A percentile compares a stretch with the other conserved stretches of the same genome.
Conservation (phyloP, 2,113 vertebrate species). For the Meriones unguiculatus region DNA sequence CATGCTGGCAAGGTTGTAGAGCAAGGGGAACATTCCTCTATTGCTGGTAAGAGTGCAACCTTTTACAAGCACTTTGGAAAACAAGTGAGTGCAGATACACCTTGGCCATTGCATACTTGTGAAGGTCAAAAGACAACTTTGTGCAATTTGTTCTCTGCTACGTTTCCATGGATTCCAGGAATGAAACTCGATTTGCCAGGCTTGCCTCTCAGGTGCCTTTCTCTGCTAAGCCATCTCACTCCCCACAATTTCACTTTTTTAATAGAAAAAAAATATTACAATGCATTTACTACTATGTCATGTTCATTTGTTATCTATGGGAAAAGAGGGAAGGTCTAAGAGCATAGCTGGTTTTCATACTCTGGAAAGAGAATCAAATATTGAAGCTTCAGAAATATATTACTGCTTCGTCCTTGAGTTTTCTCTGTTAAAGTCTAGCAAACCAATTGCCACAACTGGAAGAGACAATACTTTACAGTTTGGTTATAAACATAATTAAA, state of each 20-base stretch:
- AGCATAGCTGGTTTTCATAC: not conserved
- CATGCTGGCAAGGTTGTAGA: too few species aligned
- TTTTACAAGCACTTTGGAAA: too few species aligned
- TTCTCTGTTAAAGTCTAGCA: too few species aligned
- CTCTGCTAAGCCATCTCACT: not conserved
- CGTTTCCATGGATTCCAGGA: not conserved
- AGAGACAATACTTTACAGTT: not conserved
- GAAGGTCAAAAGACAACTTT: not conserved
- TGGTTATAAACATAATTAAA: conserved; percentile 4
- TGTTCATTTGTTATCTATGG: not conserved
- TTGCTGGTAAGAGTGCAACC: too few species aligned
- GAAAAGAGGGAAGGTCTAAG: too few species aligned
- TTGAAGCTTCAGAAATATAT: not conserved
- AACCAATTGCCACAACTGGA: not conserved
- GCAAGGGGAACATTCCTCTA: too few species aligned
- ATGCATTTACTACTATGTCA: not conserved
- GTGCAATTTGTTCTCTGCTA: not conserved
- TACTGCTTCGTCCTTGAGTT: not conserved
- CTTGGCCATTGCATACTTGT: not conserved
- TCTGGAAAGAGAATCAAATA: not conserved
- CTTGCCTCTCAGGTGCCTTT: not conserved
- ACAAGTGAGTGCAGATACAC: too few species aligned
- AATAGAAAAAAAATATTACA: not conserved
- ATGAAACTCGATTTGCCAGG: not conserved
- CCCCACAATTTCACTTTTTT: not conserved